Conservation (phyloP, 2,797 vertebrate species). For the Eupleurogrammus muticus region DNA sequence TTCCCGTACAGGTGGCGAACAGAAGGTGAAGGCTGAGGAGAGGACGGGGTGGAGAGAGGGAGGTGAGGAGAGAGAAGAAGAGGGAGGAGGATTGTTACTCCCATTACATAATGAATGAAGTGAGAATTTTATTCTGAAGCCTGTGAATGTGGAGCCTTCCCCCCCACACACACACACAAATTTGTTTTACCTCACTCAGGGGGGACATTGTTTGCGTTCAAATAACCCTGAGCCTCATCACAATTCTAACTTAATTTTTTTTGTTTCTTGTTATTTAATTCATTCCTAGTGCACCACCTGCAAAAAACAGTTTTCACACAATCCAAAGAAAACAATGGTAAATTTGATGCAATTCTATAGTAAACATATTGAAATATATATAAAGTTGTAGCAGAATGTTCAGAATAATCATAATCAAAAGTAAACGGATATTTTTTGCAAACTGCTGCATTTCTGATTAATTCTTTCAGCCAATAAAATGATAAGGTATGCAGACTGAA, state of each 20-base stretch:
- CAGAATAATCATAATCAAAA: no score
- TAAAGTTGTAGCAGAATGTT: no score
- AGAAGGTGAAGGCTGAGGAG: slow-evolving; percentile 81
- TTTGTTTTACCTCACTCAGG: slow-evolving; percentile 1
- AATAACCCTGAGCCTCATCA: neutral
- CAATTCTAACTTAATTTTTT: neutral
- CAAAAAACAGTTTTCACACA: no score
- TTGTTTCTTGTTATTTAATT: no score
- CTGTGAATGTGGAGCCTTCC: slow-evolving; percentile 25
- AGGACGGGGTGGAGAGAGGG: slow-evolving; percentile 58
- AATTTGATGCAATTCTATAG: no score
- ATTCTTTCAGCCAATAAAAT: no score
- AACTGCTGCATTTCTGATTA: no score
- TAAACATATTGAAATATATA: no score
- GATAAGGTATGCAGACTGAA: no score
- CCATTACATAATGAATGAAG: slow-evolving; percentile 79
- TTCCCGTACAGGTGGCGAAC: slow-evolving; percentile 82
- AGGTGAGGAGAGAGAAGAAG: slow-evolving; percentile 42
- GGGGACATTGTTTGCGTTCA: neutral
- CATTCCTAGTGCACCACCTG: no score
- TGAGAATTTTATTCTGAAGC: slow-evolving; percentile 57
- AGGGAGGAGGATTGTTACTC: slow-evolving; percentile 64
- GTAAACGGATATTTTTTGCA: no score
- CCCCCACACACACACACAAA: neutral
- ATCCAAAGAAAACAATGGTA: no score